Evolutionary conservation across 2,113 vertebrate species (phyloP).

Genomic region (Callocephalon fimbriatum): DNA sequence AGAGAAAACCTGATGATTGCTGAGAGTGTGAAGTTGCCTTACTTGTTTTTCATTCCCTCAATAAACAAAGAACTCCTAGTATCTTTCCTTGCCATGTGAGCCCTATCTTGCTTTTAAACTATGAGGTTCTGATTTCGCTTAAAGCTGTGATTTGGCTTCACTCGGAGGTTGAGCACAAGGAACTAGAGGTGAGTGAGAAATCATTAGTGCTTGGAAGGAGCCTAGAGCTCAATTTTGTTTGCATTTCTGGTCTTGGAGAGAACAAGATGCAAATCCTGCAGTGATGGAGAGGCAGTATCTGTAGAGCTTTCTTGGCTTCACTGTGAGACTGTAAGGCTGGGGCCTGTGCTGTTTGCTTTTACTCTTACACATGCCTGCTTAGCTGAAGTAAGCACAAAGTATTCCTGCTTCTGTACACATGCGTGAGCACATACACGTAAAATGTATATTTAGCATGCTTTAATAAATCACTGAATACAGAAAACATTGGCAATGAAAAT

Average conservation of each 20-base stretch:
- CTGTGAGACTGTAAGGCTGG: background rate
- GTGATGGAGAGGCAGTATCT: fast-evolving
- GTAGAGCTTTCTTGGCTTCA: background rate
- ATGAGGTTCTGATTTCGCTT: background rate
- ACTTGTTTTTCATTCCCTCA: background rate
- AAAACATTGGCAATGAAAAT: constrained; percentile 56
- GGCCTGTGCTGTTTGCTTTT: background rate
- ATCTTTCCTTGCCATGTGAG: background rate
- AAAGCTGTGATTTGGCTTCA: background rate
- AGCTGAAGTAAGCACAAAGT: background rate
- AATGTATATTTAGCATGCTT: constrained; percentile 23
- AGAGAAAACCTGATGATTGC: background rate
- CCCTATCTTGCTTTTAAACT: background rate
- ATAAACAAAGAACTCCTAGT: fast-evolving
- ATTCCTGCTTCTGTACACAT: background rate
- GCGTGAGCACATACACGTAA: fast-evolving
- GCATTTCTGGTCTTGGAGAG: background rate
- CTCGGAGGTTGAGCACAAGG: background rate
- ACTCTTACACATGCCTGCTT: background rate
- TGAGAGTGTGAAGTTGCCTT: background rate
- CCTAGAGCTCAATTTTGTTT: background rate
- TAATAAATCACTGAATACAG: background rate
- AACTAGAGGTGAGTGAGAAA: background rate
- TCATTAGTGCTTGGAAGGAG: background rate
- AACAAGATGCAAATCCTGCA: background rate